Base-by-base conservation (phyloP, 1,140 invertebrate genomes). In the Drosophila pruinosa region DNA sequence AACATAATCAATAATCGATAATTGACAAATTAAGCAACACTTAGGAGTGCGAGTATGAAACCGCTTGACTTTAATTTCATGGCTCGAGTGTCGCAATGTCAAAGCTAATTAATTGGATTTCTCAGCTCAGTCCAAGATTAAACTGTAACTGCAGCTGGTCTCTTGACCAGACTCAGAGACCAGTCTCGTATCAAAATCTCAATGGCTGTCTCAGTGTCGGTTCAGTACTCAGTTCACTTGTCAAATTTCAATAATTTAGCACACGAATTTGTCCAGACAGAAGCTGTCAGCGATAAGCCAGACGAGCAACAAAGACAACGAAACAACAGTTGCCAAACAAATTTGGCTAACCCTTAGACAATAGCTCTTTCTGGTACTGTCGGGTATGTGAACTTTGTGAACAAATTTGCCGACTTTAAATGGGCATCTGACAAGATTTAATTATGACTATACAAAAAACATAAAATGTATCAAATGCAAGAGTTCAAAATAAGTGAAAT, bases 1-100 rank as follows among this genome's bases (percentile, higher is more conserved):
- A 65, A 43, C 67, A 38, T 79, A 83, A 83, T 83, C 80, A 83
- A 85, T 83, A 79, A 83, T 83, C 79, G 56, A 79, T 85, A 72
- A 64, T 57, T 79, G 75, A 83, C 75, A 83, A 83, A 83, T 83
- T 75, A 43, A 64, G 61, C 36, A 80, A 72, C 72, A 75, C 45
- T 48, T 57, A 36, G 50, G 5, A 17, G 45, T 52, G 36, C 36
- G 26, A 77, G 53, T 65, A 36, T 28, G 48, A 48, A 59, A 74
- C 12, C 36, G 62, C 22, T 34, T 53, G 72, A 64, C 79, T 83
- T 83, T 85, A 79, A 79, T 78, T 79, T 64, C 57, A 56, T 57
- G 71, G 31, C 74, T 47, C 28, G 21, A 82, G 70, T 71, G 53
- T 64, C 48, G 62, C 48, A 68, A 57, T 61, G 56, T 72, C 67